These are phyloP conservation scores for Drosophila elegans DNA, from an alignment of 1,140 invertebrate genomes.

Conservation along the genomic window DNA sequence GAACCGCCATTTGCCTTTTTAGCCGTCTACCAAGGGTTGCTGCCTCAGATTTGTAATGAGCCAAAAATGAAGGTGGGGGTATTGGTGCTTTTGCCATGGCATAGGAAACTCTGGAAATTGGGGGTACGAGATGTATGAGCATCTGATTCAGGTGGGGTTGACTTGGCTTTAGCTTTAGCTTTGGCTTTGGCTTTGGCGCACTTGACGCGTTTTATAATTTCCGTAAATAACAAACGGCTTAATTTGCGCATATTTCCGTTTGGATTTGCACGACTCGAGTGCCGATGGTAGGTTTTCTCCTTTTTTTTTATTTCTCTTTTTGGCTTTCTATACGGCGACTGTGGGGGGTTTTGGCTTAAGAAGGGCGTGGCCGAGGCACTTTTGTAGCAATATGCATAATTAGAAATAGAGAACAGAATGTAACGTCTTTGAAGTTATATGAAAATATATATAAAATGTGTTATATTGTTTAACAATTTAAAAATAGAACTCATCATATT, in stretches of 20 bases:
- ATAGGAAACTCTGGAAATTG: neutral
- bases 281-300: conserved; percentile 25
- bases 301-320: neutral
- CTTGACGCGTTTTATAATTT: conserved; percentile 82
- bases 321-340: neutral
- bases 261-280: conserved; percentile 80
- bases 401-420: conserved; percentile 10
- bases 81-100: neutral
- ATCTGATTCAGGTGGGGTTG: conserved; percentile 32
- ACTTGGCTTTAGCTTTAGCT: conserved; percentile 43
- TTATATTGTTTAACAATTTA: too few species aligned
- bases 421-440: too few species aligned
- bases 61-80: neutral
- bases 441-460: too few species aligned
- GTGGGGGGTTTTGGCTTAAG: neutral
- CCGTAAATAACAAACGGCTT: conserved; percentile 81
- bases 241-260: conserved; percentile 83
- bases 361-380: conserved; percentile 25
- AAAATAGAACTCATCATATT: too few species aligned
- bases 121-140: neutral
- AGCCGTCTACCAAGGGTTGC: conserved; percentile 52
- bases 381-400: conserved; percentile 48
- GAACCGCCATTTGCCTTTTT: conserved; percentile 64
- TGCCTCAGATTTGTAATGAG: conserved; percentile 51
- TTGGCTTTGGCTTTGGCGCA: conserved; percentile 61